Percentiles rank a stretch among this genome's conserved stretches.
Evolutionary conservation across 2,797 vertebrate species (phyloP).

Genomic region (Brachymystax lenok): DNA sequence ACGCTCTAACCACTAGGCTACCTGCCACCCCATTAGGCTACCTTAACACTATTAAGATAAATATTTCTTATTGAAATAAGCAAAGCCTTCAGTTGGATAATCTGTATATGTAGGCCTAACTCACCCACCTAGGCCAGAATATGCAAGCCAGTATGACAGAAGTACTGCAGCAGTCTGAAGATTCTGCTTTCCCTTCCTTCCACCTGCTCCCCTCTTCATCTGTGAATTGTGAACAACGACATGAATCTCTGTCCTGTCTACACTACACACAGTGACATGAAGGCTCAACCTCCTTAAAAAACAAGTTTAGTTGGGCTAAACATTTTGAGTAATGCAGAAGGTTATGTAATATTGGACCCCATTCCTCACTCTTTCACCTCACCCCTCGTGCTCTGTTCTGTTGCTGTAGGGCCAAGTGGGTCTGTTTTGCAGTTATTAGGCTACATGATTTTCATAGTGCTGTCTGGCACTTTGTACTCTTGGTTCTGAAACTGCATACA

Average conservation of each 20-base stretch:
- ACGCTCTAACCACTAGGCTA: no score
- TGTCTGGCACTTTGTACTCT: background rate
- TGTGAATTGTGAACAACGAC: no score
- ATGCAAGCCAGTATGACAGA: no score
- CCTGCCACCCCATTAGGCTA: no score
- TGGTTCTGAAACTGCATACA: background rate
- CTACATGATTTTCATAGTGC: conserved; percentile 22
- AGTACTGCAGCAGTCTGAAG: background rate
- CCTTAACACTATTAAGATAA: background rate
- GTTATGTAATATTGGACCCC: background rate
- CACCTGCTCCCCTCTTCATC: no score
- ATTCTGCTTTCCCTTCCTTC: background rate
- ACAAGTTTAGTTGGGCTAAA: background rate
- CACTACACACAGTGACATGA: background rate
- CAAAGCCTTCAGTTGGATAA: background rate
- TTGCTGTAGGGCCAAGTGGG: conserved; percentile 9
- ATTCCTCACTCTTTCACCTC: background rate
- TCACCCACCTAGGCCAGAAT: no score
- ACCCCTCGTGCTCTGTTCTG: background rate
- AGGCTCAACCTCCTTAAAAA: background rate
- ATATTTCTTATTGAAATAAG: background rate
- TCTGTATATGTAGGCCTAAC: background rate
- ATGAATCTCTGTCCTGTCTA: background rate
- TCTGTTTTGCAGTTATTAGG: conserved; percentile 35
- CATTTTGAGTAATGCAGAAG: background rate